phyloP scores from a whole-genome alignment of 92 coral and sea anemone genomes.

The Siderastrea radians region DNA sequence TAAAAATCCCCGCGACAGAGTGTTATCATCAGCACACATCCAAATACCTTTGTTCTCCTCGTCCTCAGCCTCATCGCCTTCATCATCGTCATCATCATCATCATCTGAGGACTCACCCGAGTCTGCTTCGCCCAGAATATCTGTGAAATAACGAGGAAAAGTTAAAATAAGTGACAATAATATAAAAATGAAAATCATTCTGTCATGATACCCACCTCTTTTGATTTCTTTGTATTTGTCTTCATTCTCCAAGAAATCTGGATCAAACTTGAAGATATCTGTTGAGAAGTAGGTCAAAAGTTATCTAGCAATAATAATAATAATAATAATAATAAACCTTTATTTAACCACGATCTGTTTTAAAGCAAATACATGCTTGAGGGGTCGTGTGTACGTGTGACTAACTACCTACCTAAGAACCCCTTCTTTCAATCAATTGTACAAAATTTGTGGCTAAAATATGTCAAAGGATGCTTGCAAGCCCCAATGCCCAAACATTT shows the following conservation, averaged over 20 bases:
- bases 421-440: neutral
- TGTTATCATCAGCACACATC: neutral
- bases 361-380: no score
- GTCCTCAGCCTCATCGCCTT: conserved; percentile 77
- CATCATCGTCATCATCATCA: conserved; percentile 83
- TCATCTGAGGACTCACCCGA: conserved; percentile 82
- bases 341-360: no score
- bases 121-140: conserved; percentile 92
- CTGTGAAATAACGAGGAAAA: conserved; percentile 21
- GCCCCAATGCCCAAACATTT: no score
- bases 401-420: no score
- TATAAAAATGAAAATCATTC: neutral
- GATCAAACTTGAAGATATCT: conserved; percentile 97
- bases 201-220: conserved; percentile 68
- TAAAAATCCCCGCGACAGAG: neutral
- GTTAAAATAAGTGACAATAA: neutral
- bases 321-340: no score
- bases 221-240: conserved; percentile 96
- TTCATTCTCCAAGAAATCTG: conserved; percentile 93
- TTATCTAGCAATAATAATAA: no score
- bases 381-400: no score
- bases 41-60: conserved; percentile 57
- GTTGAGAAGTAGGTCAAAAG: conserved; percentile 1
- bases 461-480: no score
- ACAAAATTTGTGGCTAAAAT: neutral